phyloP scores from a whole-genome alignment of 2,888 invertebrate species.

The Noctua pronuba region DNA sequence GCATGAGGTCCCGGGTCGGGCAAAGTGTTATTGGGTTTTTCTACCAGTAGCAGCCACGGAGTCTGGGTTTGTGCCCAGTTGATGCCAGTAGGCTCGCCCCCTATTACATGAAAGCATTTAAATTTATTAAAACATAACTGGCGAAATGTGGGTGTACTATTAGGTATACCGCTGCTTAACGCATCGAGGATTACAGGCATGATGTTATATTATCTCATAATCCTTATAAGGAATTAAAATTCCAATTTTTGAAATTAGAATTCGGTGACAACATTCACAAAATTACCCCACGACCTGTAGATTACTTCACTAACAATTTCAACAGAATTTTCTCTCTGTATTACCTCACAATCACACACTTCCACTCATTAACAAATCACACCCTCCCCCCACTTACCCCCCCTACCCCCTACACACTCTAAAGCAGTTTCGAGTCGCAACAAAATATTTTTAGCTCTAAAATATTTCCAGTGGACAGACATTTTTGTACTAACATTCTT shows the following conservation, averaged over 20 bases:
- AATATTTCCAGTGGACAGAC: slow-evolving; percentile 67
- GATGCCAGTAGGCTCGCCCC: no score
- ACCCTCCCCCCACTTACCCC: rapidly evolving
- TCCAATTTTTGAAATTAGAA: not conserved
- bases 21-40: no score
- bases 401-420: not conserved
- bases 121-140: no score
- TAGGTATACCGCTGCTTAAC: no score
- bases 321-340: not conserved
- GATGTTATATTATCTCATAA: no score
- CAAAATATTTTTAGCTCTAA: slow-evolving; percentile 50
- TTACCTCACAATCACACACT: not conserved
- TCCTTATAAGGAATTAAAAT: no score
- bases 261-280: not conserved
- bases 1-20: no score
- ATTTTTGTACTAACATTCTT: slow-evolving; percentile 71
- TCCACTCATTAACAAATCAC: slow-evolving; percentile 5
- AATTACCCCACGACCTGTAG: not conserved
- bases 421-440: slow-evolving; percentile 37
- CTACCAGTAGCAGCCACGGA: no score
- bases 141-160: no score
- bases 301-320: not conserved
- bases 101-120: no score
- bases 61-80: no score
- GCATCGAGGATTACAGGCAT: no score